These are phyloP conservation scores for Notocelia uddmanniana DNA, from an alignment of 2,888 invertebrate species.

Conservation along the genomic window DNA sequence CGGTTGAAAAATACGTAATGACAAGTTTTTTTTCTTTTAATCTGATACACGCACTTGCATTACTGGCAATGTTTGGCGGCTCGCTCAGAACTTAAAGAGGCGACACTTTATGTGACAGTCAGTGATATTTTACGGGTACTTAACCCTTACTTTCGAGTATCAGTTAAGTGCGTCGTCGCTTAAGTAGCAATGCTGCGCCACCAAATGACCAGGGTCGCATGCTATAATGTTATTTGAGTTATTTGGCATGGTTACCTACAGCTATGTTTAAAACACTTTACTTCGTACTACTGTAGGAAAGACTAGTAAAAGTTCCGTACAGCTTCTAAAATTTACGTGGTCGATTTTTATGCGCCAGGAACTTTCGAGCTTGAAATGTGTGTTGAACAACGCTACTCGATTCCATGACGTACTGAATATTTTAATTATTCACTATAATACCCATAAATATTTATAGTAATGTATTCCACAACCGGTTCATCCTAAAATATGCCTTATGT, in stretches of 20 bases:
- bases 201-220: background rate
- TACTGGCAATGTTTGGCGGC: background rate
- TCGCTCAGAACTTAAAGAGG: background rate
- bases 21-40: background rate
- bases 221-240: too few species aligned
- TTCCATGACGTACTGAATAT: slow-evolving; percentile 7
- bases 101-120: background rate
- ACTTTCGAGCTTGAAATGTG: slow-evolving; percentile 7
- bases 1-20: background rate
- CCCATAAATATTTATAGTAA: slow-evolving; percentile 12
- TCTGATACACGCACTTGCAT: too few species aligned
- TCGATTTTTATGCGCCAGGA: background rate
- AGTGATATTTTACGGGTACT: background rate
- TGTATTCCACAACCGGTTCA: slow-evolving; percentile 17
- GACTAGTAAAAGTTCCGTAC: too few species aligned
- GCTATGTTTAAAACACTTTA: too few species aligned
- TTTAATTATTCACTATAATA: slow-evolving; percentile 17
- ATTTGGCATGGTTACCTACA: too few species aligned
- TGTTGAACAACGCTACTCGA: slow-evolving; percentile 10
- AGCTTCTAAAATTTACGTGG: too few species aligned
- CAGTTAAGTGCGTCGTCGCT: background rate
- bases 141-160: background rate
- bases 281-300: too few species aligned
- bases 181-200: background rate
- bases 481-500: slow-evolving; percentile 17